phyloP scores from a whole-genome alignment of 2,113 vertebrate genomes.

The Mesembrinibis cayennensis region DNA sequence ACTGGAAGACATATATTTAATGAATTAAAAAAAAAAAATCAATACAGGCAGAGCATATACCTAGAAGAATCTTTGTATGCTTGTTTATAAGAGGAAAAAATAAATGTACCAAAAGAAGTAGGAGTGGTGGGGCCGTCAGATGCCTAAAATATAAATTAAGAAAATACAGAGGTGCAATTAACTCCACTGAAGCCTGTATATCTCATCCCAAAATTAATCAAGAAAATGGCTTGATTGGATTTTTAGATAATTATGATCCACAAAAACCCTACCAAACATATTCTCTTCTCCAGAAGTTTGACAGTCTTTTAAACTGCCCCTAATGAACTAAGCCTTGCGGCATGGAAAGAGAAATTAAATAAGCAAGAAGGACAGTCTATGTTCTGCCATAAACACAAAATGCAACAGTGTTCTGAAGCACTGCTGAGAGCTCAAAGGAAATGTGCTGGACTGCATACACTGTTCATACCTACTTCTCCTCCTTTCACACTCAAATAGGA shows the following conservation, averaged over 20 bases:
- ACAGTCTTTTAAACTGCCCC: background rate
- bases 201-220: slow-evolving; percentile 4
- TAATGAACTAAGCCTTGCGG: slow-evolving; percentile 4
- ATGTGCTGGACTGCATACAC: background rate
- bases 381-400: background rate
- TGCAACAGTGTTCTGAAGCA: background rate
- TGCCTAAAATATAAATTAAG: background rate
- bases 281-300: background rate
- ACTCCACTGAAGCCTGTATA: background rate
- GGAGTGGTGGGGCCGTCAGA: background rate
- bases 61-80: background rate
- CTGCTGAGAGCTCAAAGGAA: background rate
- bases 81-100: background rate
- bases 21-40: background rate
- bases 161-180: background rate
- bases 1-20: background rate
- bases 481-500: background rate
- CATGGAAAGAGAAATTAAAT: background rate
- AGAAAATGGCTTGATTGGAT: background rate
- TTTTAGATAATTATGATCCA: slow-evolving; percentile 16
- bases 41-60: background rate
- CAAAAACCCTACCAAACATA: background rate
- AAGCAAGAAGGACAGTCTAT: background rate
- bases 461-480: background rate
- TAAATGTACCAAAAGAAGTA: background rate